Percentiles rank a stretch among this genome's conserved stretches.
These are phyloP conservation scores for Anarrhichthys ocellatus DNA, from an alignment of 2,113 vertebrate species.

Conservation along the genomic window DNA sequence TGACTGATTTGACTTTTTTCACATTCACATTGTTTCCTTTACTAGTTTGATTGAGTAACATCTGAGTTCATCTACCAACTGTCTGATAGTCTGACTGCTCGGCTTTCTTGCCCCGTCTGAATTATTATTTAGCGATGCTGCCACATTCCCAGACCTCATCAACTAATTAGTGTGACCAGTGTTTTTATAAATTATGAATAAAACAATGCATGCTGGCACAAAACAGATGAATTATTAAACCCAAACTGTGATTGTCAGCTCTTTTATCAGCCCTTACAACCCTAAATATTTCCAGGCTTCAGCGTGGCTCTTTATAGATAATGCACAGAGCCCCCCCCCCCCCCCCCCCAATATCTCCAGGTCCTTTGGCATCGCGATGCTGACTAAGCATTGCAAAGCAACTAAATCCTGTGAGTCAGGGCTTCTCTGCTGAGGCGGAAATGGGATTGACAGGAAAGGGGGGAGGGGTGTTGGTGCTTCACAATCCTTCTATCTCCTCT, in stretches of 20 bases:
- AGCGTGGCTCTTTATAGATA: neutral
- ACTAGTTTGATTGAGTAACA: no score
- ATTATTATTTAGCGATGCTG: neutral
- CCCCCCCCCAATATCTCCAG: neutral
- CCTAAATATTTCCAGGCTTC: neutral
- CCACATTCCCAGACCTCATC: no score
- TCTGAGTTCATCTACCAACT: no score
- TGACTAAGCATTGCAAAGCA: no score
- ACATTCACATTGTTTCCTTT: no score
- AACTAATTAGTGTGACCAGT: no score
- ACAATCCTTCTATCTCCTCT: slow-evolving; percentile 2
- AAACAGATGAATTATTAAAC: neutral
- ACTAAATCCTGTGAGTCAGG: neutral
- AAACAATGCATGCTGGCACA: neutral
- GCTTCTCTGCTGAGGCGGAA: slow-evolving; percentile 1
- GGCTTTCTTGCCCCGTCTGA: neutral
- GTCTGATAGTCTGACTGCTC: neutral
- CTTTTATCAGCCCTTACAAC: no score
- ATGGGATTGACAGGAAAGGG: neutral
- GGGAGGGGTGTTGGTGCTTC: neutral
- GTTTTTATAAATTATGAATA: neutral
- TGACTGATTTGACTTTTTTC: neutral
- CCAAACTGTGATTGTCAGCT: neutral
- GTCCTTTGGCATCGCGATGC: neutral
- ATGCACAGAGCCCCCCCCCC: neutral